Conservation (phyloP, 2,888 invertebrate species). For the Lucinisca nassula region DNA sequence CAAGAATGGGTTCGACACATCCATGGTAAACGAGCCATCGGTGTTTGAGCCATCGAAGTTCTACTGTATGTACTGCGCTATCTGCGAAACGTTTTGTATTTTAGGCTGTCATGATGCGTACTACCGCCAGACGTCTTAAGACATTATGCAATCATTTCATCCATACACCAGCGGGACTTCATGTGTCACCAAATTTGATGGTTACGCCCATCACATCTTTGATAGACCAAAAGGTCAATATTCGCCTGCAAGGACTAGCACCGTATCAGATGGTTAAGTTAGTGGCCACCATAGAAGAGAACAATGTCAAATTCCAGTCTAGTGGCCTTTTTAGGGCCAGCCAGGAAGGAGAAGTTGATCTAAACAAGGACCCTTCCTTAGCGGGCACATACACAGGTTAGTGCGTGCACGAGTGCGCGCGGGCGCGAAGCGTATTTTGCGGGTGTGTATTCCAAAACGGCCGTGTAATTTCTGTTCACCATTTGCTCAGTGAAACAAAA, state of each 20-base stretch:
- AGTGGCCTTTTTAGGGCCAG: conserved; percentile 4
- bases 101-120: background rate
- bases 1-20: no score
- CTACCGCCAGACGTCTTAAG: background rate
- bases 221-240: conserved; percentile 21
- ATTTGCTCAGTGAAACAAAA: no score
- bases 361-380: background rate
- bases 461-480: no score
- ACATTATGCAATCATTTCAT: background rate
- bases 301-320: conserved; percentile 17
- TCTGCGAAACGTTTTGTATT: no score
- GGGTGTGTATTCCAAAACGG: no score
- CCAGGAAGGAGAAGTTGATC: background rate
- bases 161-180: background rate
- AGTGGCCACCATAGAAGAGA: conserved; percentile 16
- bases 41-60: no score
- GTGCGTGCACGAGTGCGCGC: no score
- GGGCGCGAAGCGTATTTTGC: no score
- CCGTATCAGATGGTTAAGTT: conserved; percentile 26
- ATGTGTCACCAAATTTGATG: background rate
- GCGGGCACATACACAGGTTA: conserved; percentile 27
- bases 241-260: conserved; percentile 8
- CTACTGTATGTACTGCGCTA: no score
- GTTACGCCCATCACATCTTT: background rate
- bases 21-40: no score